phyloP scores from a whole-genome alignment of 2,113 vertebrate genomes.

The Rhegmatorhina hoffmannsi region DNA sequence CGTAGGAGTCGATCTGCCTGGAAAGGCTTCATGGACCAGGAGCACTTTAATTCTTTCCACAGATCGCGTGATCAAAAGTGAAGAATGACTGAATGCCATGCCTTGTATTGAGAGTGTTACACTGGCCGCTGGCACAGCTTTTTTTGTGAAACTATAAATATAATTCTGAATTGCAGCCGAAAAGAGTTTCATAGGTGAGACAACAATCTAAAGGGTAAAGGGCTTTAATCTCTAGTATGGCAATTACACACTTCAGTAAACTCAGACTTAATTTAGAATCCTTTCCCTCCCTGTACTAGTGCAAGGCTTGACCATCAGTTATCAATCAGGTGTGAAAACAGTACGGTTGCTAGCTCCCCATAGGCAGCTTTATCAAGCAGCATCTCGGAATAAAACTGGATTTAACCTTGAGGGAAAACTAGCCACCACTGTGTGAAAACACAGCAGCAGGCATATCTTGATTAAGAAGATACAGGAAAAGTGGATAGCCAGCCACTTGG shows the following conservation, averaged over 20 bases:
- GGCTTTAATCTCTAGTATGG: neutral
- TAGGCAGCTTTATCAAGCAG: neutral
- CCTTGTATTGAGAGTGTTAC: neutral
- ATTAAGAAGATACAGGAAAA: neutral
- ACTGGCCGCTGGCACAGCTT: accelerated
- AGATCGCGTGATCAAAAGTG: conserved; percentile 5
- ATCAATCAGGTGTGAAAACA: conserved; percentile 38
- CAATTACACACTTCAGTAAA: neutral
- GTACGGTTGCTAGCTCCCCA: neutral
- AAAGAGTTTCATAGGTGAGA: neutral
- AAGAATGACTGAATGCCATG: neutral
- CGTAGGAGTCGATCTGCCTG: neutral
- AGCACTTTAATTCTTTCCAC: conserved; percentile 4
- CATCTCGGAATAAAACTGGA: neutral
- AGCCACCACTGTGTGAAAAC: neutral
- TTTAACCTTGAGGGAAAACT: neutral
- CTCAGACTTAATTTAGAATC: neutral
- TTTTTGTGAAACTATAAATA: neutral
- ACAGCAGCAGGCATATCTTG: neutral
- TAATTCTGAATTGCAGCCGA: neutral
- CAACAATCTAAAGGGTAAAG: neutral
- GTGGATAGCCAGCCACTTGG: neutral
- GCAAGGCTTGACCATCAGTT: neutral
- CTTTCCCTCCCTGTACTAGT: neutral
- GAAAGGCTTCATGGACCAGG: neutral